Evolutionary conservation across 1,140 invertebrate species (phyloP).

Genomic region (Drosophila neocordata): DNA sequence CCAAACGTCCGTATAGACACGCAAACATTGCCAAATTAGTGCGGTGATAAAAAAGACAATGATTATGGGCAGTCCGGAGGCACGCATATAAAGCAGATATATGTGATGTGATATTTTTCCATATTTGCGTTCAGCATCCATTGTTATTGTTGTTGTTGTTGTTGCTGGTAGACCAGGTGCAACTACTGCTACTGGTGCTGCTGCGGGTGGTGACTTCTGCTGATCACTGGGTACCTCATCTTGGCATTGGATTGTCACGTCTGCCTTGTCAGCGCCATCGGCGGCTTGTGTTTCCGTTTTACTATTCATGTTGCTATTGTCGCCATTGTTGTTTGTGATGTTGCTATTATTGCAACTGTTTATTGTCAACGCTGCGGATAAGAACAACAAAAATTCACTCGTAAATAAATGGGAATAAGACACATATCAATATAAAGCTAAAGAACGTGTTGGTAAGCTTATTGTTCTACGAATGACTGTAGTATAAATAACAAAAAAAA

Average conservation of each 20-base stretch:
- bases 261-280: slow-evolving; percentile 33
- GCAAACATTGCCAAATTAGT: slow-evolving; percentile 85
- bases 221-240: background rate
- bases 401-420: background rate
- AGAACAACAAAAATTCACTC: slow-evolving; percentile 67
- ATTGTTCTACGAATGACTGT: background rate
- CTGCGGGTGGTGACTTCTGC: slow-evolving; percentile 7
- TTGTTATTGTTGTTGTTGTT: slow-evolving; percentile 17
- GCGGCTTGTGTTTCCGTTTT: slow-evolving; percentile 20
- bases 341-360: slow-evolving; percentile 53
- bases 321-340: slow-evolving; percentile 34
- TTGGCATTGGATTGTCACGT: slow-evolving; percentile 51
- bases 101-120: slow-evolving; percentile 86
- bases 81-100: slow-evolving; percentile 86
- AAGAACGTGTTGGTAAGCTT: background rate
- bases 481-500: background rate
- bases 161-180: slow-evolving; percentile 40
- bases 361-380: slow-evolving; percentile 55
- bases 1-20: slow-evolving; percentile 87
- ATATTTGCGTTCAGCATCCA: slow-evolving; percentile 86
- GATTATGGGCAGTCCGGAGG: slow-evolving; percentile 85
- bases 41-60: slow-evolving; percentile 85
- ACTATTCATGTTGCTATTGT: slow-evolving; percentile 5
- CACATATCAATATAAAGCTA: slow-evolving; percentile 11
- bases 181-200: slow-evolving; percentile 2